Evolutionary conservation across 2,888 invertebrate species (phyloP).

Genomic region (Drosophila barbarae): DNA sequence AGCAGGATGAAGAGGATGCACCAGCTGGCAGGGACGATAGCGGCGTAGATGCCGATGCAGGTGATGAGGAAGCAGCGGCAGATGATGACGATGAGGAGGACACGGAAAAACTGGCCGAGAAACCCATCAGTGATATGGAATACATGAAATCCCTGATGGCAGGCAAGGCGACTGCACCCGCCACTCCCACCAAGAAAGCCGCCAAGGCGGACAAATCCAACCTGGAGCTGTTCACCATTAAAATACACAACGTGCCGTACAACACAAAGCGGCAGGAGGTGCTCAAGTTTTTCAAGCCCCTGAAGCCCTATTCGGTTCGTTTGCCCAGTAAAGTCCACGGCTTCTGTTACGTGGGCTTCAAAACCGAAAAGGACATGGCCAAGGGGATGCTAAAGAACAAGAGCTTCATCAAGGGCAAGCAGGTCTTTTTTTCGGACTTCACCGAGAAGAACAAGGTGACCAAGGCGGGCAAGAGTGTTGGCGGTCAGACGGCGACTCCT

Average conservation of each 20-base stretch:
- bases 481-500: slow-evolving; percentile 5
- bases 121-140: slow-evolving; percentile 89
- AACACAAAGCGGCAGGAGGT: slow-evolving; percentile 91
- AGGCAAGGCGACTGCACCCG: slow-evolving; percentile 40
- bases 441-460: slow-evolving; percentile 80
- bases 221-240: slow-evolving; percentile 82
- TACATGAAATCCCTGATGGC: slow-evolving; percentile 87
- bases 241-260: slow-evolving; percentile 89
- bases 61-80: slow-evolving; percentile 78
- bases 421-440: slow-evolving; percentile 82
- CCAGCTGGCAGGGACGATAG: slow-evolving; percentile 68
- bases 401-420: slow-evolving; percentile 89
- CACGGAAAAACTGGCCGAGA: slow-evolving; percentile 83
- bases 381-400: slow-evolving; percentile 91
- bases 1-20: slow-evolving; percentile 1
- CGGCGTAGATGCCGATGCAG: slow-evolving; percentile 74
- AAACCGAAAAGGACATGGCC: slow-evolving; percentile 88
- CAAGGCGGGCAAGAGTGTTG: slow-evolving; percentile 59
- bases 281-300: slow-evolving; percentile 90
- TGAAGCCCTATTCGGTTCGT: slow-evolving; percentile 89
- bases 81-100: slow-evolving; percentile 77
- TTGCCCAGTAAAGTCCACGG: slow-evolving; percentile 89
- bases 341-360: slow-evolving; percentile 95
- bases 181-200: slow-evolving; percentile 71
- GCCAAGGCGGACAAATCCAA: slow-evolving; percentile 77